Percentiles rank a stretch among this genome's conserved stretches.
phyloP scores from a whole-genome alignment of 2,797 vertebrate species.

The Urosaurus nigricauda region DNA sequence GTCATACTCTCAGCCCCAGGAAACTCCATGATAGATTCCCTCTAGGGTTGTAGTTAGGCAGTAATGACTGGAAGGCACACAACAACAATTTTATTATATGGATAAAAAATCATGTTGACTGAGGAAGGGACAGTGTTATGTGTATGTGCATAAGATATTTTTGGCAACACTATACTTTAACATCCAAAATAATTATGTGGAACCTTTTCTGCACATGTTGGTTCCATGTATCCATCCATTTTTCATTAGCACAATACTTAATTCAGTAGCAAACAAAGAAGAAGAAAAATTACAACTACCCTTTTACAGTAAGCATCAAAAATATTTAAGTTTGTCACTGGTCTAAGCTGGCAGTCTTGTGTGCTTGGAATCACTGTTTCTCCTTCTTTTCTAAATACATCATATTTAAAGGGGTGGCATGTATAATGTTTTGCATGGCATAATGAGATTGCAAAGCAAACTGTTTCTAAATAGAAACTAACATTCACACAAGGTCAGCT shows the following conservation, averaged over 20 bases:
- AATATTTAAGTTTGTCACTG: constrained; percentile 28
- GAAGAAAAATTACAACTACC: neutral
- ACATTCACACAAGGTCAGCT: constrained; percentile 50
- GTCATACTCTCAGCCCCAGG: too few relatives aligned
- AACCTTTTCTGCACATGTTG: constrained; percentile 45
- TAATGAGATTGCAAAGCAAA: constrained; percentile 63
- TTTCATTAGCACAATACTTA: constrained; percentile 58
- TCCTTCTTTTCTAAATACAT: constrained; percentile 41
- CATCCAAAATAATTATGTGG: constrained; percentile 55
- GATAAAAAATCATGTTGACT: too few relatives aligned
- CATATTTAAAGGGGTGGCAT: constrained; percentile 22
- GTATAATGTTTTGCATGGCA: constrained; percentile 16
- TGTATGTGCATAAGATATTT: too few relatives aligned
- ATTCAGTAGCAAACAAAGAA: constrained; percentile 61
- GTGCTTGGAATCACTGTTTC: constrained; percentile 50
- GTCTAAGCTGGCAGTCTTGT: constrained; percentile 55
- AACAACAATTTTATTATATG: too few relatives aligned
- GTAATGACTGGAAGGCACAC: too few relatives aligned
- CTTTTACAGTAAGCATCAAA: constrained; percentile 53
- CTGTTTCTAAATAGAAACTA: constrained; percentile 47
- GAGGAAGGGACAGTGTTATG: too few relatives aligned
- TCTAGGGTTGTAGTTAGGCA: too few relatives aligned
- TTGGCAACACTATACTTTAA: neutral
- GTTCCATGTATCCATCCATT: constrained; percentile 27
- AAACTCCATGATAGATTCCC: too few relatives aligned